Conservation (phyloP, 2,113 vertebrate genomes). For the Grantiella picta region DNA sequence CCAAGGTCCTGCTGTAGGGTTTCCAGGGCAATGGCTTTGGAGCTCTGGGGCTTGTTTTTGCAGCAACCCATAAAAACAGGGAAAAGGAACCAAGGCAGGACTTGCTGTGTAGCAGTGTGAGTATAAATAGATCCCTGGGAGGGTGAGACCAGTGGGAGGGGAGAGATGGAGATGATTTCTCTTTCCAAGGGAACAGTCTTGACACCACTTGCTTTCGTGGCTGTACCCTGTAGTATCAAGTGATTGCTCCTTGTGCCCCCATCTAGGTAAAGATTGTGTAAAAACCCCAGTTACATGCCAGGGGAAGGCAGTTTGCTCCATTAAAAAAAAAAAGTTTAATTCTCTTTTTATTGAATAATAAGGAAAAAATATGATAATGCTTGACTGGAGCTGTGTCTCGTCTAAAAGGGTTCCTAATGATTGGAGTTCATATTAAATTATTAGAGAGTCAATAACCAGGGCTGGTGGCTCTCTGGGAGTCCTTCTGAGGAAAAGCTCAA, state of each 20-base stretch:
- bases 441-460: not conserved
- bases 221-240: not conserved
- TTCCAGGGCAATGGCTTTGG: not conserved
- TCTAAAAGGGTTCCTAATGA: constrained; percentile 21
- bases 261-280: not conserved
- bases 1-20: not conserved
- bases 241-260: constrained; percentile 13
- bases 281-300: not conserved
- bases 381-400: not conserved
- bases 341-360: not conserved
- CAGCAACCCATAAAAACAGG: not conserved
- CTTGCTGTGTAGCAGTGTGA: not conserved
- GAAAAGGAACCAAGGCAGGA: constrained; percentile 3
- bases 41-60: not conserved
- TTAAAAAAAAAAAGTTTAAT: not conserved
- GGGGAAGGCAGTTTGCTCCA: not conserved
- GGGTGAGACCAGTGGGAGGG: not conserved
- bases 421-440: not conserved
- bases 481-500: not conserved
- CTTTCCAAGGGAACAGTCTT: not conserved
- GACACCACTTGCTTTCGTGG: not conserved
- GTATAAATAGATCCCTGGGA: constrained; percentile 33
- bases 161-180: not conserved
- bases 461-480: not conserved
- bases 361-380: not conserved